Percentiles rank a stretch among this genome's conserved stretches.
Conservation (phyloP, 2,113 vertebrate genomes). For the Rhizomys pruinosus region DNA sequence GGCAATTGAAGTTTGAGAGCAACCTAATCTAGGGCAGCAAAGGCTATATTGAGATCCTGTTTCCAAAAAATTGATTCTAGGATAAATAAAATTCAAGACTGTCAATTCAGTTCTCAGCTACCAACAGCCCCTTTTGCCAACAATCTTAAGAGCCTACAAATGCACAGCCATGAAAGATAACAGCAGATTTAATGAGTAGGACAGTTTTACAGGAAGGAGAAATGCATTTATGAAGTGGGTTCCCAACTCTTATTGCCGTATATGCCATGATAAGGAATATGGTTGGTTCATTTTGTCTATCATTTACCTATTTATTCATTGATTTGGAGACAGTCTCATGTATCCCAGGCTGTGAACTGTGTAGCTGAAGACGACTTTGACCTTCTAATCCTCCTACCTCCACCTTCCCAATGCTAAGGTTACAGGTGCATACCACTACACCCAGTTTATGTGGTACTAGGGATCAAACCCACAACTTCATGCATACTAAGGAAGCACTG, state of each 20-base stretch:
- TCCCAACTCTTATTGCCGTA: neutral
- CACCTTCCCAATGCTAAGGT: neutral
- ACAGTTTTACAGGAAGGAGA: conserved; percentile 26
- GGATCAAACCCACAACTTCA: neutral
- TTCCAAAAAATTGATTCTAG: conserved; percentile 2
- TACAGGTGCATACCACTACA: neutral
- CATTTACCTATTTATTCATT: neutral
- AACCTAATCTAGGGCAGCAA: too few relatives aligned
- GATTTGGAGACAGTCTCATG: neutral
- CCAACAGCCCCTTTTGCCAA: conserved; percentile 33
- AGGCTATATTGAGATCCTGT: too few relatives aligned
- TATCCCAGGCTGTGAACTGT: neutral
- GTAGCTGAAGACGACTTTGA: neutral
- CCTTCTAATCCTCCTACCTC: neutral
- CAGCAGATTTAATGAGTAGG: conserved; percentile 43
- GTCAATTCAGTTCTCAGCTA: neutral
- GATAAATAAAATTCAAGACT: conserved; percentile 16
- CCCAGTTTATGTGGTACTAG: neutral
- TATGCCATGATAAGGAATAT: conserved; percentile 38
- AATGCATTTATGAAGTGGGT: conserved; percentile 15
- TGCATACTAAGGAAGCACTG: neutral
- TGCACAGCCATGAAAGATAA: conserved; percentile 10
- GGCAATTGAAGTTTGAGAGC: too few relatives aligned
- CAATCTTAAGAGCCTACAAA: conserved; percentile 41
- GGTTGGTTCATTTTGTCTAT: neutral